Conservation (phyloP, 2,797 vertebrate species). For the Rhinogobio ventralis region DNA sequence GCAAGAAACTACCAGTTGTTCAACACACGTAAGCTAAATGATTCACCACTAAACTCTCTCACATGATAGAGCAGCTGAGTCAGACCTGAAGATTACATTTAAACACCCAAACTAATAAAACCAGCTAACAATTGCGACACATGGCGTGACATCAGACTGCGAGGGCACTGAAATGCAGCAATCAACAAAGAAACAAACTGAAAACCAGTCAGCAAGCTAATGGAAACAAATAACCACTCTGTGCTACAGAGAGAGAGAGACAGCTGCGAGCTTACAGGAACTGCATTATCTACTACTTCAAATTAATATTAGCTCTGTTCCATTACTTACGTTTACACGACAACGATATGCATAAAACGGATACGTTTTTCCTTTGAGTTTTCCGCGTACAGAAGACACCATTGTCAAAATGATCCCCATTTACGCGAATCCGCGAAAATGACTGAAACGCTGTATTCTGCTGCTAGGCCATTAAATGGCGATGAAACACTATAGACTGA, state of each 20-base stretch:
- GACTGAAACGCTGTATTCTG: no score
- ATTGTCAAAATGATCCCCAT: no score
- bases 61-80: slow-evolving; percentile 27
- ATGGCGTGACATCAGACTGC: neutral
- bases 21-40: neutral
- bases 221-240: neutral
- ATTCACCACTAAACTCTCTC: neutral
- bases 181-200: neutral
- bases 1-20: slow-evolving; percentile 2
- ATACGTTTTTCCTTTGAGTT: no score
- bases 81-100: slow-evolving; percentile 27
- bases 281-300: neutral
- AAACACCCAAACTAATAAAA: slow-evolving; percentile 19
- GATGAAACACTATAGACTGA: no score
- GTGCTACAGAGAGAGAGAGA: neutral
- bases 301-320: neutral
- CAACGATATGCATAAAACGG: no score
- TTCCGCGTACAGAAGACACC: no score
- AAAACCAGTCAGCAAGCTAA: neutral
- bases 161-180: neutral
- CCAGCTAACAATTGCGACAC: slow-evolving; percentile 1
- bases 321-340: no score
- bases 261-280: slow-evolving; percentile 6
- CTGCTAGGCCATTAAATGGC: no score
- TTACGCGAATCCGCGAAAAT: no score